These are phyloP conservation scores for Himalopsyche tibetana DNA, from an alignment of 2,888 invertebrate species.

Conservation along the genomic window DNA sequence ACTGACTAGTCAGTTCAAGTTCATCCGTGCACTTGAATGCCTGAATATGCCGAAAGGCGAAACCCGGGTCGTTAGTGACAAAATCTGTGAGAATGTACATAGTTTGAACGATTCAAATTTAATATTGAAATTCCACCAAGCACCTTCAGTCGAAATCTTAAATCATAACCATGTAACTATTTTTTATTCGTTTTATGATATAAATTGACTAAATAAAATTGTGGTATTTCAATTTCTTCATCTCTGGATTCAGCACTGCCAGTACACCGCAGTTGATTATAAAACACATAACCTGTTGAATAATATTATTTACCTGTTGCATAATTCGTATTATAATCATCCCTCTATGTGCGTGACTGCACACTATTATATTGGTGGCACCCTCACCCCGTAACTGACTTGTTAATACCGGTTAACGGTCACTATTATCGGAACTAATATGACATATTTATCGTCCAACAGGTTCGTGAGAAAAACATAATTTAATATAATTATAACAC, in stretches of 20 bases:
- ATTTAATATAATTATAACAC: too few species aligned
- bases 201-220: too few species aligned
- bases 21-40: too few species aligned
- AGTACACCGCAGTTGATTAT: not conserved
- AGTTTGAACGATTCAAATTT: too few species aligned
- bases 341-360: not conserved
- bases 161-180: too few species aligned
- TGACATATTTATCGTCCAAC: not conserved
- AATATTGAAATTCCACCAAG: too few species aligned
- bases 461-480: not conserved
- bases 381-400: not conserved
- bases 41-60: too few species aligned
- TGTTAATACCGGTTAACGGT: not conserved
- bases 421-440: constrained; percentile 11
- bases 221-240: not conserved
- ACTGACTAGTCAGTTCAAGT: too few species aligned
- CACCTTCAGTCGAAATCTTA: too few species aligned
- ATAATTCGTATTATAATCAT: constrained; percentile 10
- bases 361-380: not conserved
- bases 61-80: too few species aligned
- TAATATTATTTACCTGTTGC: constrained; percentile 9
- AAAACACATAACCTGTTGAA: not conserved
- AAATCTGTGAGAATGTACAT: too few species aligned
- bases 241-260: not conserved
- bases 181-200: too few species aligned